Conservation (phyloP, 2,113 vertebrate species). For the Grammomys dolichurus region DNA sequence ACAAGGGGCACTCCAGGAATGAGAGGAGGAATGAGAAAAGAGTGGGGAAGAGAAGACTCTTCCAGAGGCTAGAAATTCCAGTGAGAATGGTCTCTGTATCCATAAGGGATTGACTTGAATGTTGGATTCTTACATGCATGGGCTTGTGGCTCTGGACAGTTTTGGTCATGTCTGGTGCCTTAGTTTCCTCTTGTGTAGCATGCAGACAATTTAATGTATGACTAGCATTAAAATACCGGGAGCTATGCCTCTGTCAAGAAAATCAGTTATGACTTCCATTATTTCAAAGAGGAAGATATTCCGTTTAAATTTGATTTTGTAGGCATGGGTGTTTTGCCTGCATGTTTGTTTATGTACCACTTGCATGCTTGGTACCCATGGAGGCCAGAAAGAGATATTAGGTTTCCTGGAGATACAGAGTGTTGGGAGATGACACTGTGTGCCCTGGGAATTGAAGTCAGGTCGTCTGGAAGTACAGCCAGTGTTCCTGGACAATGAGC, state of each 20-base stretch:
- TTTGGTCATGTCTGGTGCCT: neutral
- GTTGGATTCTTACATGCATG: neutral
- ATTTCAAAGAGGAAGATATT: neutral
- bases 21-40: neutral
- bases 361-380: neutral
- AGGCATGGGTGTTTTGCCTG: neutral
- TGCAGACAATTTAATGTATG: neutral
- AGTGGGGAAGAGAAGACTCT: neutral
- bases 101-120: neutral
- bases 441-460: neutral
- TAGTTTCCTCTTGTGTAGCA: neutral
- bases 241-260: no score
- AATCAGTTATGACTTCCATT: neutral
- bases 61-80: neutral
- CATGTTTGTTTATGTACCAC: neutral
- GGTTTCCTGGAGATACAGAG: neutral
- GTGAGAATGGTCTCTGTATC: neutral
- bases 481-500: neutral
- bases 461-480: neutral
- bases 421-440: neutral
- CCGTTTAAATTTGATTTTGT: neutral
- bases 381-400: neutral
- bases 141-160: neutral
- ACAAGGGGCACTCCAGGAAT: neutral
- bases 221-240: neutral